Evolutionary conservation across 2,888 invertebrate species (phyloP), one percentile per base, ranked within the genome.

Genomic region (Cataglyphis livida): DNA sequence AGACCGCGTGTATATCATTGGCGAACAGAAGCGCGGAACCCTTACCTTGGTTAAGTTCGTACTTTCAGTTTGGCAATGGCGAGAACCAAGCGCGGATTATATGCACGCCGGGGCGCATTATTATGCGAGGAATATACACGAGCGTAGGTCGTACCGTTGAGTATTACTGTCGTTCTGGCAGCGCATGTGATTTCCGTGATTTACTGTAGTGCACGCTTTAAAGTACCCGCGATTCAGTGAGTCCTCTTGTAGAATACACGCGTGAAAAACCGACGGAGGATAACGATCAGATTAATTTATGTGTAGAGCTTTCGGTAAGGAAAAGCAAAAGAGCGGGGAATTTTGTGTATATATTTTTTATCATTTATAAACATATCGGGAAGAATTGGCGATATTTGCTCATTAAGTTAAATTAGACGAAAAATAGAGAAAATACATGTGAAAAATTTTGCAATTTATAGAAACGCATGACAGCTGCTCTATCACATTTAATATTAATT

Each of bases 151-250:
- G 38, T 51, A 76, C 41, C 83, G 86, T 54, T 70, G 84, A 76
- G 85, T 89, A 89, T 89, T 89, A 89, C 88, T 88, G 89, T 89
- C 85, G 83, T 89, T 89, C 85, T 89, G 89, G 89, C 89, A 88
- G 76, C 85, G 71, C 74, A 71, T 75, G 78, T 71, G 87, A 88
- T 89, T 89, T 88, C 83, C 85, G 79, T 88, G 89, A 89, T 89
- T 89, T 89, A 89, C 83, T 78, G 76, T 83, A 66, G 62, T 75
- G 85, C 81, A 84, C 81, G 84, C 76, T 75, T 70, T 79, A 79
- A 79, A 54, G 68, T 81, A 64, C 38, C 51, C 59, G 54, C 41
- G 38, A 79, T 79, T 71, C 71, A 71, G 35, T 41, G 59, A 78
- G 21, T 32, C 44, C 44, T 59, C 78, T 44, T 44, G 35, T 59